Percentiles rank a stretch among this genome's conserved stretches.
These are phyloP conservation scores for Drosophila cracens DNA, from an alignment of 2,888 invertebrate genomes.

Conservation along the genomic window DNA sequence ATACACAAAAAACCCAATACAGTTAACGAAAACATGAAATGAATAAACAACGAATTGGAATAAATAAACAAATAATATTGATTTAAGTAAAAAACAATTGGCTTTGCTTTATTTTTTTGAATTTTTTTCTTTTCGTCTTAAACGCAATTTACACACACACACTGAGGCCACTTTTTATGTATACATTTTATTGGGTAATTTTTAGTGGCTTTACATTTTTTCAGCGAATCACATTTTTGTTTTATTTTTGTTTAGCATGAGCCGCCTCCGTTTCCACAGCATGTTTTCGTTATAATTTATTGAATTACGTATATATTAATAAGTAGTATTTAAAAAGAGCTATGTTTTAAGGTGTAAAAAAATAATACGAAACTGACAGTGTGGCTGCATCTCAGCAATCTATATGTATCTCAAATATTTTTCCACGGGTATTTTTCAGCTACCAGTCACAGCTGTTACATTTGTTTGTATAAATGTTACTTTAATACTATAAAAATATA, in stretches of 20 bases:
- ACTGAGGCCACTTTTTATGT: constrained; percentile 30
- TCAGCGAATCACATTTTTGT: constrained; percentile 28
- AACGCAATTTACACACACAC: constrained; percentile 25
- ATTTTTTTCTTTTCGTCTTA: background rate
- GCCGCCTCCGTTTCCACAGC: background rate
- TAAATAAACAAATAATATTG: background rate
- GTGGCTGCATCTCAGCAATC: constrained; percentile 41
- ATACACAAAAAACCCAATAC: constrained; percentile 45
- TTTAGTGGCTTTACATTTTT: constrained; percentile 12
- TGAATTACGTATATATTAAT: constrained; percentile 22
- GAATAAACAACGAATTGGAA: constrained; percentile 1
- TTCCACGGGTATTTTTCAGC: constrained; percentile 10
- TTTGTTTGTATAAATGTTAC: background rate
- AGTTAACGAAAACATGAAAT: constrained; percentile 11
- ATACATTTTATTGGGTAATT: constrained; percentile 24
- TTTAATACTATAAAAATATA: background rate
- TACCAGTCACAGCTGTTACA: background rate
- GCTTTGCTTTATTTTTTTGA: background rate
- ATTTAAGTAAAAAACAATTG: constrained; percentile 1
- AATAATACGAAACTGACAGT: constrained; percentile 54
- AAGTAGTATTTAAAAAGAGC: constrained; percentile 41
- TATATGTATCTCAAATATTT: constrained; percentile 35
- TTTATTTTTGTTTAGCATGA: background rate
- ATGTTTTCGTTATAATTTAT: constrained; percentile 11
- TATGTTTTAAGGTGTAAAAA: constrained; percentile 49